These are phyloP conservation scores for Diorhabda carinulata DNA, from an alignment of 1,140 invertebrate genomes.

Conservation along the genomic window DNA sequence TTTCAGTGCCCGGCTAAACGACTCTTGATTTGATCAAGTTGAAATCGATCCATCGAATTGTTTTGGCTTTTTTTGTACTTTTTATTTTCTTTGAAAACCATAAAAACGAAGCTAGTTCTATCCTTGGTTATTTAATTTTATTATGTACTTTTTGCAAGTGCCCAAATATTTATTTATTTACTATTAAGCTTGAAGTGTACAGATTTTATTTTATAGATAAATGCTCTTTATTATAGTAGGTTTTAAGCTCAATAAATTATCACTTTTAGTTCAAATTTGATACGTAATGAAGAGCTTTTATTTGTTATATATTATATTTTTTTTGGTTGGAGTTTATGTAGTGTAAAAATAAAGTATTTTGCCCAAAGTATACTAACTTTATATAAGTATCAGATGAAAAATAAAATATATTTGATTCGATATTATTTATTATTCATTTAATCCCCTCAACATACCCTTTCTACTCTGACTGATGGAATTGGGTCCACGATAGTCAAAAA, in stretches of 20 bases:
- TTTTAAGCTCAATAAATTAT: conserved; percentile 24
- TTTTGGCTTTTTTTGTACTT: background rate
- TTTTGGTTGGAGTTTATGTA: conserved; percentile 34
- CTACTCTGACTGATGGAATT: no score
- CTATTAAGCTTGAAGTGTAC: conserved; percentile 31
- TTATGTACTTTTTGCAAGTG: conserved; percentile 34
- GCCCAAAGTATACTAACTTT: conserved; percentile 42
- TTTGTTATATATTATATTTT: conserved; percentile 22
- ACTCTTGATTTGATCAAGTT: conserved; percentile 10
- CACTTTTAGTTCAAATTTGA: conserved; percentile 18
- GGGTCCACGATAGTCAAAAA: no score
- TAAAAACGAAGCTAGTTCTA: no score
- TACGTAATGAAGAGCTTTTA: conserved; percentile 28
- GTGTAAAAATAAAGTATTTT: conserved; percentile 31
- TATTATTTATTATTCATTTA: conserved; percentile 31
- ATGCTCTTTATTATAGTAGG: conserved; percentile 30
- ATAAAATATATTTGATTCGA: conserved; percentile 32
- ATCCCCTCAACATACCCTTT: background rate
- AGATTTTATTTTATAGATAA: conserved; percentile 27
- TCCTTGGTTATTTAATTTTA: conserved; percentile 1
- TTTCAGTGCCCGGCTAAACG: conserved; percentile 2
- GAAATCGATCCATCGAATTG: conserved; percentile 19
- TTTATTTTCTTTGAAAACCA: background rate
- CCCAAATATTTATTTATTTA: conserved; percentile 37
- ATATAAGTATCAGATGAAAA: conserved; percentile 28